Conservation (phyloP, 1,140 invertebrate genomes). For the Papilio aristodemus region DNA sequence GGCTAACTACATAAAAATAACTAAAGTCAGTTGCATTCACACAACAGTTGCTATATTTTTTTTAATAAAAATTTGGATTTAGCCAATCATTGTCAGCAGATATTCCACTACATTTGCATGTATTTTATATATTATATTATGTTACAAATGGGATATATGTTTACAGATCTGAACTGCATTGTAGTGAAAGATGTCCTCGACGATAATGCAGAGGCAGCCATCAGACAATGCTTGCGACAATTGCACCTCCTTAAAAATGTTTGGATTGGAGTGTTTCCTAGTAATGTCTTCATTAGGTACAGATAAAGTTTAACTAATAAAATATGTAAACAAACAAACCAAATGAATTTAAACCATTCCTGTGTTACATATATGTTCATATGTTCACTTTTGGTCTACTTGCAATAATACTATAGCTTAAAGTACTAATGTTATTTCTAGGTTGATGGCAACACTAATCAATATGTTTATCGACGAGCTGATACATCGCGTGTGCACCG, state of each 20-base stretch:
- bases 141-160: background rate
- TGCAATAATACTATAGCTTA: too few relatives aligned
- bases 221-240: conserved; percentile 91
- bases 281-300: conserved; percentile 83
- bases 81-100: too few relatives aligned
- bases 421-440: conserved; percentile 37
- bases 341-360: too few relatives aligned
- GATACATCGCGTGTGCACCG: conserved; percentile 77
- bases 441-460: conserved; percentile 69
- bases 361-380: too few relatives aligned
- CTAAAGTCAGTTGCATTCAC: too few relatives aligned
- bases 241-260: conserved; percentile 91
- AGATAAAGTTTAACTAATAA: too few relatives aligned
- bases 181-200: conserved; percentile 81
- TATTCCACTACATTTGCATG: too few relatives aligned
- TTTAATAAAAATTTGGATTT: too few relatives aligned
- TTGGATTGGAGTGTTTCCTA: conserved; percentile 89
- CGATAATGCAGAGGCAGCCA: conserved; percentile 84
- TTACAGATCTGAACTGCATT: conserved; percentile 83
- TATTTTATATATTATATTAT: background rate
- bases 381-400: too few relatives aligned
- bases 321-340: too few relatives aligned
- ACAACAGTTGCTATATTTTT: too few relatives aligned
- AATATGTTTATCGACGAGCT: conserved; percentile 79
- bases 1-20: too few relatives aligned